Percentiles rank a stretch among this genome's conserved stretches.
These are phyloP conservation scores for Bibio marci DNA, from an alignment of 2,888 invertebrate species.

Conservation along the genomic window DNA sequence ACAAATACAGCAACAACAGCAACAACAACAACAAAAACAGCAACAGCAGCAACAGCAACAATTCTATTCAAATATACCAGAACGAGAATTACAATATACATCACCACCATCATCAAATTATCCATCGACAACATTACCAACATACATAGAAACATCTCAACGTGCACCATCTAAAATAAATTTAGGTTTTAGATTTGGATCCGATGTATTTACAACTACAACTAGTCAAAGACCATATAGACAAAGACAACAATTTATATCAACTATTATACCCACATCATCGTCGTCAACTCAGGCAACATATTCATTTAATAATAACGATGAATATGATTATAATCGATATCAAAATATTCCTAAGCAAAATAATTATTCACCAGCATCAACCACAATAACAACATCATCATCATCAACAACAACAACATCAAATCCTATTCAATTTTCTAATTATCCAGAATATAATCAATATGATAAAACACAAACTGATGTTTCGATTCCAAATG, in stretches of 20 bases:
- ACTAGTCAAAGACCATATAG: background rate
- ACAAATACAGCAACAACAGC: too few species aligned
- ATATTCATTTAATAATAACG: too few species aligned
- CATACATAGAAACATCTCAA: background rate
- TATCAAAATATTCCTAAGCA: slow-evolving; percentile 12
- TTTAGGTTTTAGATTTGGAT: background rate
- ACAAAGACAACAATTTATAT: slow-evolving; percentile 10
- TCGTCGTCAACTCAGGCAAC: slow-evolving; percentile 17
- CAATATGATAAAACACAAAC: slow-evolving; percentile 9
- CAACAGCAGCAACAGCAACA: slow-evolving; percentile 4
- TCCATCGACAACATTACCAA: slow-evolving; percentile 9
- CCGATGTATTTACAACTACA: background rate
- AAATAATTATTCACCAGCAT: slow-evolving; percentile 18
- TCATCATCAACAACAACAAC: slow-evolving; percentile 17
- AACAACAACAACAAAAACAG: too few species aligned
- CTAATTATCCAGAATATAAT: background rate
- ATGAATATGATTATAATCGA: background rate
- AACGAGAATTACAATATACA: slow-evolving; percentile 10
- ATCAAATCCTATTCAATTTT: slow-evolving; percentile 11
- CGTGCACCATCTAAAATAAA: background rate
- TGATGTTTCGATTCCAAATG: slow-evolving; percentile 19
- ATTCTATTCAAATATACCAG: slow-evolving; percentile 8
- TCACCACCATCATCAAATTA: slow-evolving; percentile 13
- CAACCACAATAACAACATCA: slow-evolving; percentile 19
- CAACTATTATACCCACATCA: slow-evolving; percentile 16